Evolutionary conservation across 2,888 invertebrate genomes (phyloP).

Genomic region (Caenorhabditis sulstoni): DNA sequence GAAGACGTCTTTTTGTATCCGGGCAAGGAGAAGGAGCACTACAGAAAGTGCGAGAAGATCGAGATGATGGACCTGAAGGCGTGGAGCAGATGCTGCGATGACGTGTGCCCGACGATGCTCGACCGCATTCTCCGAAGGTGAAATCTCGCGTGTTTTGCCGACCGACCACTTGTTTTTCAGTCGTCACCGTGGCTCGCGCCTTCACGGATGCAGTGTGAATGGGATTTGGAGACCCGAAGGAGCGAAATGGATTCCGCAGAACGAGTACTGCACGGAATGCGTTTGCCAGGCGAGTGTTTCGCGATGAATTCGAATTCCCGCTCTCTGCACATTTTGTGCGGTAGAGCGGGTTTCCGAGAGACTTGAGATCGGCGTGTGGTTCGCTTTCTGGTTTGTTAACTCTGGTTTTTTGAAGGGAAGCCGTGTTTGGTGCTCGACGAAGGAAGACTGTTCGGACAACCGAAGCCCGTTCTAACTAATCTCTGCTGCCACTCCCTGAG

Average conservation of each 20-base stretch:
- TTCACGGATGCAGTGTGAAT: conserved; percentile 56
- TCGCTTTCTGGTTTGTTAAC: too few species aligned
- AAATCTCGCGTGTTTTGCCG: background rate
- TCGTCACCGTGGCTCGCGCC: conserved; percentile 60
- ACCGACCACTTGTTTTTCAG: conserved; percentile 28
- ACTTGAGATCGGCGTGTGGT: too few species aligned
- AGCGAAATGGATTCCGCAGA: conserved; percentile 53
- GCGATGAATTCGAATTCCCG: background rate
- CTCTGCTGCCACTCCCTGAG: conserved; percentile 15
- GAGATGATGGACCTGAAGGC: conserved; percentile 47
- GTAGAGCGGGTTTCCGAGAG: too few species aligned
- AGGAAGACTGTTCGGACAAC: conserved; percentile 61
- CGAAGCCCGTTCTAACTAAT: conserved; percentile 54
- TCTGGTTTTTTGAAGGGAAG: conserved; percentile 38
- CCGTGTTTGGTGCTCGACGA: conserved; percentile 60
- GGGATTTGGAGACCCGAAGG: conserved; percentile 60
- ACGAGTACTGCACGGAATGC: conserved; percentile 60
- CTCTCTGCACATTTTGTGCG: too few species aligned
- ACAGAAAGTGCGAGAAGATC: conserved; percentile 31
- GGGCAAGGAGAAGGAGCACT: conserved; percentile 41
- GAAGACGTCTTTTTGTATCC: conserved; percentile 54
- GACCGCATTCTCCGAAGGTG: conserved; percentile 58
- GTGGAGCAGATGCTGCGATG: conserved; percentile 56
- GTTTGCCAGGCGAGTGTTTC: conserved; percentile 38
- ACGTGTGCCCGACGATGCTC: conserved; percentile 61